Evolutionary conservation across 2,113 vertebrate species (phyloP).

Genomic region (Lathamus discolor): DNA sequence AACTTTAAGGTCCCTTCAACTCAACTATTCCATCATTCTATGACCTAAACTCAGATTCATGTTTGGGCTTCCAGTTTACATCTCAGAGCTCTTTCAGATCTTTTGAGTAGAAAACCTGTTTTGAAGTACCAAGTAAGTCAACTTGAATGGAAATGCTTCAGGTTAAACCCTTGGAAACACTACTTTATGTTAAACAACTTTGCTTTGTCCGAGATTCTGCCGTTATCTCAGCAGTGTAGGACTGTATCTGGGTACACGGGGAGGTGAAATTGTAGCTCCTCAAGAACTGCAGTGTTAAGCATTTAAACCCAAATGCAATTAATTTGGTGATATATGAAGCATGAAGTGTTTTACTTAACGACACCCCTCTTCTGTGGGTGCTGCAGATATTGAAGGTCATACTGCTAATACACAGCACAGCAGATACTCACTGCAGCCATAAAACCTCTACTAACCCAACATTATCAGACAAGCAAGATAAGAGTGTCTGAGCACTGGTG

Average conservation of each 20-base stretch:
- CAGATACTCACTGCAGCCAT: not conserved
- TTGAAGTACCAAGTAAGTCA: not conserved
- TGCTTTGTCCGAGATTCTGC: not conserved
- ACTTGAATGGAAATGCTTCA: not conserved
- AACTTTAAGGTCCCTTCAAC: not conserved
- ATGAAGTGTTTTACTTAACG: not conserved
- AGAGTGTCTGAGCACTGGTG: not conserved
- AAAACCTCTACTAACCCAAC: too few species aligned
- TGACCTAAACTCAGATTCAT: not conserved
- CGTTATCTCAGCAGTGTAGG: not conserved
- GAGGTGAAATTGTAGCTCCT: not conserved
- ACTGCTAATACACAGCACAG: not conserved
- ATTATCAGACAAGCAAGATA: not conserved
- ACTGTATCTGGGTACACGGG: not conserved
- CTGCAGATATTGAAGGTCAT: fast-evolving
- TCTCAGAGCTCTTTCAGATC: not conserved
- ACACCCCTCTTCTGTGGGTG: fast-evolving
- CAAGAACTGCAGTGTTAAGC: not conserved
- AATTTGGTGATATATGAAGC: fast-evolving
- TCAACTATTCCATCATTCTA: not conserved
- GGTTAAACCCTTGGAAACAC: fast-evolving
- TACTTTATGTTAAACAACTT: fast-evolving
- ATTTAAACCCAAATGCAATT: not conserved
- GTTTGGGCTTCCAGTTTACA: not conserved
- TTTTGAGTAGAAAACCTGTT: not conserved